Conservation (phyloP, 2,113 vertebrate genomes). For the Sturnus vulgaris region DNA sequence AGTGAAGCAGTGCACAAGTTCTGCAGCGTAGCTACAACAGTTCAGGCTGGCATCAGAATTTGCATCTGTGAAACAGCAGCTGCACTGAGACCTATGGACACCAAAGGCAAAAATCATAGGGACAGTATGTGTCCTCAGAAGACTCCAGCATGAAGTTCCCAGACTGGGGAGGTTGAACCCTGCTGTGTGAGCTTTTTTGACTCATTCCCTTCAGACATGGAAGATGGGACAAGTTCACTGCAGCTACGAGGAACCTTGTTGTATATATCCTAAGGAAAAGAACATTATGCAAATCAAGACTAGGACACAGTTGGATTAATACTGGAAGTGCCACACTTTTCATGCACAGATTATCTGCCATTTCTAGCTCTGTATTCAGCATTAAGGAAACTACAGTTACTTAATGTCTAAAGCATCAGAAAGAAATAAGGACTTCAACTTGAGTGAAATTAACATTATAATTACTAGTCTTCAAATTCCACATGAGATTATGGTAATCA, state of each 20-base stretch:
- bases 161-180: background rate
- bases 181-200: background rate
- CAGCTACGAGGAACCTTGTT: background rate
- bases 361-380: background rate
- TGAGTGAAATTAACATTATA: background rate
- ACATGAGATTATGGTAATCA: conserved; percentile 5
- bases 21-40: background rate
- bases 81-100: background rate
- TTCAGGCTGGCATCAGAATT: background rate
- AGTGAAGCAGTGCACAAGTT: background rate
- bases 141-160: background rate
- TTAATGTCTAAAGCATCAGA: background rate
- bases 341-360: background rate
- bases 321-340: background rate
- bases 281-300: background rate
- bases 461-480: conserved; percentile 10
- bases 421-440: background rate
- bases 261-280: background rate
- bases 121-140: background rate
- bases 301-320: background rate
- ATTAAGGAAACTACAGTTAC: background rate
- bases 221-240: background rate
- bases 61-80: background rate
- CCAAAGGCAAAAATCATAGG: background rate
- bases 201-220: background rate